These are phyloP conservation scores for Lophura nycthemera DNA, from an alignment of 2,113 vertebrate genomes.

Conservation along the genomic window DNA sequence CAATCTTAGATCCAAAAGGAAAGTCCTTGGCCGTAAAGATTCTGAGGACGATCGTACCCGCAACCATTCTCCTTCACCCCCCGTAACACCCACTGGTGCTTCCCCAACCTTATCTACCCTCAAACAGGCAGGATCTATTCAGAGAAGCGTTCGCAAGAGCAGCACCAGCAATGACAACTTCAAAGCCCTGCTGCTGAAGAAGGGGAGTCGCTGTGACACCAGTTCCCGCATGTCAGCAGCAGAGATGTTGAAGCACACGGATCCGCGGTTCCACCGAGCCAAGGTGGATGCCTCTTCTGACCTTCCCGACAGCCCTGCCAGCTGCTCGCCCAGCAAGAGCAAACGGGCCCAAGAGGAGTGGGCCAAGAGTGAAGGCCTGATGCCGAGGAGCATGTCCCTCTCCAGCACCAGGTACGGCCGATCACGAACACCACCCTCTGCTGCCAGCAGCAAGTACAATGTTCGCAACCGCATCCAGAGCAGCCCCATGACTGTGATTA, in stretches of 20 bases:
- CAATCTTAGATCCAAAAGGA: slow-evolving; percentile 91
- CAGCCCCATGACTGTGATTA: slow-evolving; percentile 98
- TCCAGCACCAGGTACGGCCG: slow-evolving; percentile 86
- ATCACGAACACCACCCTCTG: slow-evolving; percentile 91
- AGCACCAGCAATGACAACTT: slow-evolving; percentile 97
- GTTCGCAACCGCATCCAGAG: slow-evolving; percentile 92
- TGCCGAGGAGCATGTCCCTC: slow-evolving; percentile 84
- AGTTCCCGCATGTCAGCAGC: slow-evolving; percentile 94
- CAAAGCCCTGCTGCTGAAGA: slow-evolving; percentile 97
- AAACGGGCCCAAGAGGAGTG: slow-evolving; percentile 88
- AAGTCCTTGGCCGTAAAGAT: slow-evolving; percentile 94
- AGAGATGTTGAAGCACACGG: slow-evolving; percentile 94
- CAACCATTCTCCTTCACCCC: slow-evolving; percentile 86
- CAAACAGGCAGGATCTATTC: slow-evolving; percentile 89
- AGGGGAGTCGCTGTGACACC: slow-evolving; percentile 91
- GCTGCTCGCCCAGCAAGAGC: slow-evolving; percentile 78
- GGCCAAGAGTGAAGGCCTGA: slow-evolving; percentile 85
- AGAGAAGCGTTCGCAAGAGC: slow-evolving; percentile 91
- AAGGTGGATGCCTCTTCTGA: slow-evolving; percentile 77
- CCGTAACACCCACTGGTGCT: slow-evolving; percentile 86
- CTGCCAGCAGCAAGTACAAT: slow-evolving; percentile 96
- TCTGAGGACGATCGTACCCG: slow-evolving; percentile 90
- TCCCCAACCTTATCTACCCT: slow-evolving; percentile 77
- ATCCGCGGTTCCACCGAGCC: slow-evolving; percentile 88
- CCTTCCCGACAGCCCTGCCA: slow-evolving; percentile 71